Percentiles rank a stretch among this genome's conserved stretches.
Evolutionary conservation across 2,888 invertebrate species (phyloP).

Genomic region (Adelphocoris suturalis): DNA sequence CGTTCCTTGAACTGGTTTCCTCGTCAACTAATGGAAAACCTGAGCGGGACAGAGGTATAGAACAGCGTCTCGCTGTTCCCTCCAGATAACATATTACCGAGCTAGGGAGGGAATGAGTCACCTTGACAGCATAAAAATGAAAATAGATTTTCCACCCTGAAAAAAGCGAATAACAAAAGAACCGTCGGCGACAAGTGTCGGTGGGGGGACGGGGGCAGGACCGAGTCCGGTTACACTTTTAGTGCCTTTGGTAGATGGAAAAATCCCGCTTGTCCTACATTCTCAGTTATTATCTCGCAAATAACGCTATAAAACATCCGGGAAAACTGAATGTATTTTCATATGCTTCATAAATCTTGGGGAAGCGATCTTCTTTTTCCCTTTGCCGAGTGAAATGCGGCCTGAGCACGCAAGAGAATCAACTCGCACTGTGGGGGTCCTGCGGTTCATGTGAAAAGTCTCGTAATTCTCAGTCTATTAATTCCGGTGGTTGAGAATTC

Average conservation of each 20-base stretch:
- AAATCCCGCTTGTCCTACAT: constrained; percentile 58
- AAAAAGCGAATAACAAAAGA: constrained; percentile 4
- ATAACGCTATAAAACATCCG: constrained; percentile 65
- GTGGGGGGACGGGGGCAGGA: not conserved
- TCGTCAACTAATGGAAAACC: not conserved
- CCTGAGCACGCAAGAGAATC: not conserved
- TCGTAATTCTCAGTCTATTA: no score
- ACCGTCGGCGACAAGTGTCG: not conserved
- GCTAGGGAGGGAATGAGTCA: constrained; percentile 26
- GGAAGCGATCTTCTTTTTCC: not conserved
- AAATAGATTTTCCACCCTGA: constrained; percentile 25
- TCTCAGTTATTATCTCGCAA: constrained; percentile 66
- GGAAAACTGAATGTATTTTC: constrained; percentile 62
- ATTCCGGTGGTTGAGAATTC: no score
- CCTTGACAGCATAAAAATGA: constrained; percentile 62
- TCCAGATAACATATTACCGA: not conserved
- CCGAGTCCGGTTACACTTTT: constrained; percentile 46
- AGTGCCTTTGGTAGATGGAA: constrained; percentile 44
- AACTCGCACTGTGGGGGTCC: no score
- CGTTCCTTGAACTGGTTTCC: not conserved
- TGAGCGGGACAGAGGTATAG: not conserved
- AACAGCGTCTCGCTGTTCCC: not conserved
- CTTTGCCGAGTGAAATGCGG: constrained; percentile 32
- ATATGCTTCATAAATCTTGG: constrained; percentile 62
- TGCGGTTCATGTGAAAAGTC: no score